Evolutionary conservation across 2,888 invertebrate species (phyloP), one percentile per base, ranked within the genome.

Genomic region (Dryomyza anilis): DNA sequence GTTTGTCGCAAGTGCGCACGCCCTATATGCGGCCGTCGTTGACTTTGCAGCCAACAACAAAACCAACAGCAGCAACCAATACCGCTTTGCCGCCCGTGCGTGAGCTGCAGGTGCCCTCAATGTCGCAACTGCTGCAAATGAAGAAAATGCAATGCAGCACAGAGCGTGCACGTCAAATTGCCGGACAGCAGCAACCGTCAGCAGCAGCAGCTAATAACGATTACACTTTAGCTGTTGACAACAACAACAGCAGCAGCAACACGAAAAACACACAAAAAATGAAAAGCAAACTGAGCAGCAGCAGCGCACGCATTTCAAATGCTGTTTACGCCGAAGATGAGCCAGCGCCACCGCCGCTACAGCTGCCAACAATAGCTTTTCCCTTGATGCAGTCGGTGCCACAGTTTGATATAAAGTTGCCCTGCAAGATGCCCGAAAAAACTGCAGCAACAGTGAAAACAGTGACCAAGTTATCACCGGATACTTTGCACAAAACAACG

Each of bases 91-190:
- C 71, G 23, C 74, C 77, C 5, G 69, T 74, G 14, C 76, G 71
- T 33, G 88, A 87, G 72, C 79, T 89, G 14, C 85, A 86, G 68
- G 86, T 89, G 55, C 90, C 90, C 6, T 86, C 87, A 3, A 87
- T 89, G 73, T 86, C 89, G 3, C 88, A 89, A 72, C 81, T 89
- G 65, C 76, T 90, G 43, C 86, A 87, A 77, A 85, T 89, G 79
- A 87, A 87, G 72, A 85, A 86, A 65, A 78, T 89, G 58, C 88
- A 89, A 72, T 86, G 86, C 72, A 85, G 85, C 58, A 86, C 87
- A 0, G 85, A 86, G 57, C 84, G 85, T 33, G 86, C 87, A 10
- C 82, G 88, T 45, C 85, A 86, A 72, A 86, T 87, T 48, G 85
- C 87, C 1, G 81, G 77, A 16, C 66, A 72, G 58, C 55, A 64